These are phyloP conservation scores for Malurus elegans DNA, from an alignment of 2,113 vertebrate genomes.

Conservation along the genomic window DNA sequence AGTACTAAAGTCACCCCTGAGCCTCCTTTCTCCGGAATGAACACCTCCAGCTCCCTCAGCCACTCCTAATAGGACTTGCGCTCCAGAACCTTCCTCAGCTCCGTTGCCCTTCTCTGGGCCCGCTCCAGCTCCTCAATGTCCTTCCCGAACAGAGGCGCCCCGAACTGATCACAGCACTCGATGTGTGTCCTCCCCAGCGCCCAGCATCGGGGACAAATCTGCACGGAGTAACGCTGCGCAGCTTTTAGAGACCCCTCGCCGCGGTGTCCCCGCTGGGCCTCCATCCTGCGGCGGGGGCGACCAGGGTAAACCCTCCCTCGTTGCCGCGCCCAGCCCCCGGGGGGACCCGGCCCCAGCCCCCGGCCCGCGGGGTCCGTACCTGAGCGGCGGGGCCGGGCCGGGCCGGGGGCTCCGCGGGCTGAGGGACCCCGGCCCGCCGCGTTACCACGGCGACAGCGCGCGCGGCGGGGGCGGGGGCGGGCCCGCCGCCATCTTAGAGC, in stretches of 20 bases:
- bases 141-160: background rate
- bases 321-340: too few species aligned
- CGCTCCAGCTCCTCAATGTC: background rate
- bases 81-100: background rate
- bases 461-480: background rate
- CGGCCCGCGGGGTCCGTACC: background rate
- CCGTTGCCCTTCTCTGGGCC: background rate
- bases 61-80: accelerated
- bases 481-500: background rate
- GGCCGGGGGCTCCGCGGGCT: background rate
- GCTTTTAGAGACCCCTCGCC: background rate
- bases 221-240: background rate
- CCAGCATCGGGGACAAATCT: background rate
- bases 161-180: background rate
- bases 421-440: background rate
- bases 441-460: constrained; percentile 38
- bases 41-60: background rate
- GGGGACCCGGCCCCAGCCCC: background rate
- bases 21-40: background rate
- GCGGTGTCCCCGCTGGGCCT: background rate
- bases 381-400: background rate
- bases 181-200: background rate
- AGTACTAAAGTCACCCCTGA: background rate
- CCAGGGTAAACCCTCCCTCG: background rate
- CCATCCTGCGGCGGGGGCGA: background rate